A percentile compares a stretch with the other conserved stretches of the same genome.
Evolutionary conservation across 2,888 invertebrate species (phyloP).

Genomic region (Oxycera nigricornis): DNA sequence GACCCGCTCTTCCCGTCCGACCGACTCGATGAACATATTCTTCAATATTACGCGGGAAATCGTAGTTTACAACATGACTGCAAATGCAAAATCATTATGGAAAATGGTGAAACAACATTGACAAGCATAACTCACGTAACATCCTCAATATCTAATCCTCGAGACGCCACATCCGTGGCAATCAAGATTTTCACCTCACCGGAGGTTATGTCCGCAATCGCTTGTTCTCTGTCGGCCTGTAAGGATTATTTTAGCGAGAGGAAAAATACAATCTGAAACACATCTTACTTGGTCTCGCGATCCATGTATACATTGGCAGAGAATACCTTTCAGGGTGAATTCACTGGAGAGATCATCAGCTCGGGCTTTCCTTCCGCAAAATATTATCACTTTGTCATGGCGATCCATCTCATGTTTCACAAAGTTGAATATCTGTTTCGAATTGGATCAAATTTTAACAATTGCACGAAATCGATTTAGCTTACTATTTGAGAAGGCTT

Average conservation of each 20-base stretch:
- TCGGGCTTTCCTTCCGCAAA: conserved; percentile 84
- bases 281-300: conserved; percentile 74
- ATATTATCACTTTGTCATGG: conserved; percentile 87
- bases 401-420: conserved; percentile 69
- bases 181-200: conserved; percentile 83
- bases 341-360: conserved; percentile 87
- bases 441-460: background rate
- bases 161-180: conserved; percentile 94
- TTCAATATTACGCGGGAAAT: conserved; percentile 93
- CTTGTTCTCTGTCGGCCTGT: conserved; percentile 76
- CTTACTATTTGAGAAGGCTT: no score
- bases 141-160: conserved; percentile 91
- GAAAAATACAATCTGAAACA: background rate
- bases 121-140: conserved; percentile 66
- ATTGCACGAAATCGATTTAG: background rate
- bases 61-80: conserved; percentile 83
- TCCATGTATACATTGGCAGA: conserved; percentile 86
- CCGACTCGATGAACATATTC: conserved; percentile 95
- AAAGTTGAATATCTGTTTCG: conserved; percentile 72
- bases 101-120: background rate
- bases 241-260: background rate
- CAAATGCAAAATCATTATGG: background rate
- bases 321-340: conserved; percentile 71
- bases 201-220: conserved; percentile 81
- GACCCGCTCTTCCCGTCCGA: conserved; percentile 91